Conservation (phyloP, 2,797 vertebrate species). For the Poecile montanus region DNA sequence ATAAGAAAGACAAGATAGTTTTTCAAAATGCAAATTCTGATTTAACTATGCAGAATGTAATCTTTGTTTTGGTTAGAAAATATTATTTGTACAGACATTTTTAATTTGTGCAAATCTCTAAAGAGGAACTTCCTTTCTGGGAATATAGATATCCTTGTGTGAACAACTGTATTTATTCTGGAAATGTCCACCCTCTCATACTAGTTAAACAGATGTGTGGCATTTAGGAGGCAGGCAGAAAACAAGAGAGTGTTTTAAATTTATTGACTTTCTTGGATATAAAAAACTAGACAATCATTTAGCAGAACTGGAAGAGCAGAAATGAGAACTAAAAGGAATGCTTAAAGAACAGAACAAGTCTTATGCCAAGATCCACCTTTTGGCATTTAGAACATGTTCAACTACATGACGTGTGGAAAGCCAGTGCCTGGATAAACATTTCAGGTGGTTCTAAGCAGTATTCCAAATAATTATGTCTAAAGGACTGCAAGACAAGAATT, state of each 20-base stretch:
- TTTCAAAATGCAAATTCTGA: not conserved
- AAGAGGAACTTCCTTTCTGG: not conserved
- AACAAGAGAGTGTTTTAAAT: not conserved
- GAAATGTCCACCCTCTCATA: not conserved
- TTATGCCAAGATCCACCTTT: not conserved
- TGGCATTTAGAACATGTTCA: not conserved
- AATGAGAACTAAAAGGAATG: not conserved
- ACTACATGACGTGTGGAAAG: not conserved
- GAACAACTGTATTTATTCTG: constrained; percentile 52
- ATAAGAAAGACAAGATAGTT: not conserved
- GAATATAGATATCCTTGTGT: not conserved
- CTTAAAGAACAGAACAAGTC: not conserved
- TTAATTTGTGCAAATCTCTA: not conserved
- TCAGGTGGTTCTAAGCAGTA: not conserved
- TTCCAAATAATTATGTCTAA: not conserved
- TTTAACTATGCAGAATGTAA: not conserved
- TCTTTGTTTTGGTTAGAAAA: not conserved
- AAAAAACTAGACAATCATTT: not conserved
- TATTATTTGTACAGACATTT: not conserved
- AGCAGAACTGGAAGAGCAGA: not conserved
- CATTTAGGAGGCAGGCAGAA: not conserved
- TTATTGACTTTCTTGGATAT: not conserved
- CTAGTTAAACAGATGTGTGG: not conserved
- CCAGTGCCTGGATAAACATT: not conserved
- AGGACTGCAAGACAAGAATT: not conserved